These are phyloP conservation scores for Morpho helenor DNA, from an alignment of 2,888 invertebrate genomes.

Conservation along the genomic window DNA sequence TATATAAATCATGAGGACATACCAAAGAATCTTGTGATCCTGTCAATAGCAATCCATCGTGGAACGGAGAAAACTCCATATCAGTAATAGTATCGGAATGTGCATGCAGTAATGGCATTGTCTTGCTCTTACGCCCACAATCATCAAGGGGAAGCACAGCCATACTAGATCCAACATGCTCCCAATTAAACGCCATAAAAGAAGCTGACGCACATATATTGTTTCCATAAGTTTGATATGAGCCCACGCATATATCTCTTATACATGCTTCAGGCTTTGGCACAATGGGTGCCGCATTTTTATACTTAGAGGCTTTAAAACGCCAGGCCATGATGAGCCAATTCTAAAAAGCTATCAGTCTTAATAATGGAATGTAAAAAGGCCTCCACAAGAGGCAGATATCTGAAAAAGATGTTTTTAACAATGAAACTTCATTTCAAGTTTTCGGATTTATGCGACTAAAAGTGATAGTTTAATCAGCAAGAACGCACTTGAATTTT, in stretches of 20 bases:
- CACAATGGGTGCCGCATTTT: constrained; percentile 97
- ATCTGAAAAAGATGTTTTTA: constrained; percentile 41
- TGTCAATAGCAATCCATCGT: constrained; percentile 94
- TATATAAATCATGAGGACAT: constrained; percentile 34
- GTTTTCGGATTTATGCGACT: background rate
- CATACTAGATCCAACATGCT: constrained; percentile 93
- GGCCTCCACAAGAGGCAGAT: constrained; percentile 33
- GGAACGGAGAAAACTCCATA: constrained; percentile 97
- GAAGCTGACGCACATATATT: constrained; percentile 95
- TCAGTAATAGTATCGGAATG: constrained; percentile 96
- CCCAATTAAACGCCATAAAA: constrained; percentile 97
- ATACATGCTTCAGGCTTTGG: constrained; percentile 96
- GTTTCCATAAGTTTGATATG: constrained; percentile 96
- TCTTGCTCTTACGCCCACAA: constrained; percentile 92
- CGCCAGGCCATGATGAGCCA: constrained; percentile 90
- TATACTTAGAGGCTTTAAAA: constrained; percentile 98
- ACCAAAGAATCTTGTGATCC: constrained; percentile 93
- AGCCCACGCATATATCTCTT: constrained; percentile 93
- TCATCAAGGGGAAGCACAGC: constrained; percentile 93
- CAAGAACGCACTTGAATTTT: constrained; percentile 1
- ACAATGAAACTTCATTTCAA: background rate
- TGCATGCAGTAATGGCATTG: constrained; percentile 91
- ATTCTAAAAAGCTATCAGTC: constrained; percentile 63
- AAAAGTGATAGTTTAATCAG: background rate
- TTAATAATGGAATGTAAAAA: constrained; percentile 65